Evolutionary conservation across 2,888 invertebrate genomes (phyloP).

Genomic region (Cataglyphis rosenhaueri): DNA sequence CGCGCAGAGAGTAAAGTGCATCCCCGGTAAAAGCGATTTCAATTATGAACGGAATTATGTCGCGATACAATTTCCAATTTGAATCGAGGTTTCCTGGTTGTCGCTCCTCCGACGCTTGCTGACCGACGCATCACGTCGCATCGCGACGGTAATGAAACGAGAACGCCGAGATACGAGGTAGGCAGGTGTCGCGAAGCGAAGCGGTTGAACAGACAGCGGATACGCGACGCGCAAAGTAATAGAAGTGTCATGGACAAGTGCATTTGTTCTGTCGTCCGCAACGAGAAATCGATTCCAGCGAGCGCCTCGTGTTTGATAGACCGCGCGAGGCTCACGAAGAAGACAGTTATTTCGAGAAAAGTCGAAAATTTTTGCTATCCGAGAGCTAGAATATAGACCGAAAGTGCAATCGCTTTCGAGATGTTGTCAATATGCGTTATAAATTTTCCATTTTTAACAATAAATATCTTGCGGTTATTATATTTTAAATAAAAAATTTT

Average conservation of each 20-base stretch:
- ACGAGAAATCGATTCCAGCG: conserved; percentile 71
- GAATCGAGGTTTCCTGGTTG: background rate
- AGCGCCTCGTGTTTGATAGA: conserved; percentile 43
- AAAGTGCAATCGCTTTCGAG: background rate
- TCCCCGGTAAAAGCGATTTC: conserved; percentile 1
- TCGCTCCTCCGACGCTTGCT: background rate
- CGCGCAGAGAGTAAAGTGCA: background rate
- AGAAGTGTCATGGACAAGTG: conserved; percentile 78
- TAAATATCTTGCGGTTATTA: background rate
- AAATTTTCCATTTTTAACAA: background rate
- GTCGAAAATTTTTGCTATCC: background rate
- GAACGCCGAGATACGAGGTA: conserved; percentile 48
- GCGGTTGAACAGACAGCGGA: conserved; percentile 64
- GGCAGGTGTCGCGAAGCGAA: conserved; percentile 63
- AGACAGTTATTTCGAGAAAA: conserved; percentile 34
- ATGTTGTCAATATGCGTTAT: background rate
- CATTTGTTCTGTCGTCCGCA: conserved; percentile 72
- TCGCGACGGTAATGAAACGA: conserved; percentile 45
- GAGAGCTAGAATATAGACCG: background rate
- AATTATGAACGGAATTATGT: conserved; percentile 30
- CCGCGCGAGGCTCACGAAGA: conserved; percentile 23
- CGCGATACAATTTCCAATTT: conserved; percentile 27
- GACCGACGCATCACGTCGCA: conserved; percentile 24
- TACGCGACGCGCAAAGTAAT: conserved; percentile 73
- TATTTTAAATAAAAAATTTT: background rate